phyloP scores from a whole-genome alignment of 2,113 vertebrate species.

The Prochilodus magdalenae region DNA sequence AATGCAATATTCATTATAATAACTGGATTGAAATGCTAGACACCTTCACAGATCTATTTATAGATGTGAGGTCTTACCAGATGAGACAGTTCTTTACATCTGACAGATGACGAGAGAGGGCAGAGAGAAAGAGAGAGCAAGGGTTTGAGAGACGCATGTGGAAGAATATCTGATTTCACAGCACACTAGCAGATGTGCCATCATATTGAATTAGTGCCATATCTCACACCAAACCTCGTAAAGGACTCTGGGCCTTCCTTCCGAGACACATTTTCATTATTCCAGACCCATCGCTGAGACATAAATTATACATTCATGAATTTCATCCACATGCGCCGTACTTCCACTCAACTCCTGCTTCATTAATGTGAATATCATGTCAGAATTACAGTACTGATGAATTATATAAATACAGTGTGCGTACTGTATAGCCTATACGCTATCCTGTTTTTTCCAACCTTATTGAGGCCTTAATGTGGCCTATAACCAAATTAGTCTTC shows the following conservation, averaged over 20 bases:
- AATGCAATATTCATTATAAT: background rate
- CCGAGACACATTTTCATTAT: slow-evolving; percentile 29
- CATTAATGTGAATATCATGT: background rate
- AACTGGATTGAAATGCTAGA: background rate
- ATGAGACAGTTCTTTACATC: background rate
- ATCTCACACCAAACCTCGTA: slow-evolving; percentile 5
- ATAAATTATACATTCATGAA: slow-evolving; percentile 11
- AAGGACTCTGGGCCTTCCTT: background rate
- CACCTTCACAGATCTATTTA: background rate
- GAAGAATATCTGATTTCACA: slow-evolving; percentile 24
- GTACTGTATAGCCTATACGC: background rate
- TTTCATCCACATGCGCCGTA: background rate
- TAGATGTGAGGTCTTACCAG: slow-evolving; percentile 4
- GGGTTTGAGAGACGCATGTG: no score
- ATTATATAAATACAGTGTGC: background rate
- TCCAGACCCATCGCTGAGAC: background rate
- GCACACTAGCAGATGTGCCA: slow-evolving; percentile 22
- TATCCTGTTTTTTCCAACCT: no score
- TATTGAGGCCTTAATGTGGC: no score
- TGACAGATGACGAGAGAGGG: background rate
- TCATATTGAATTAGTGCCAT: slow-evolving; percentile 31
- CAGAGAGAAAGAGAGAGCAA: background rate
- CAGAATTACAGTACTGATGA: background rate
- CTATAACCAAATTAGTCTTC: no score
- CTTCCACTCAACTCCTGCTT: background rate